A percentile compares a stretch with the other conserved stretches of the same genome.
Evolutionary conservation across 2,888 invertebrate species (phyloP).

Genomic region (Andricus curvator): DNA sequence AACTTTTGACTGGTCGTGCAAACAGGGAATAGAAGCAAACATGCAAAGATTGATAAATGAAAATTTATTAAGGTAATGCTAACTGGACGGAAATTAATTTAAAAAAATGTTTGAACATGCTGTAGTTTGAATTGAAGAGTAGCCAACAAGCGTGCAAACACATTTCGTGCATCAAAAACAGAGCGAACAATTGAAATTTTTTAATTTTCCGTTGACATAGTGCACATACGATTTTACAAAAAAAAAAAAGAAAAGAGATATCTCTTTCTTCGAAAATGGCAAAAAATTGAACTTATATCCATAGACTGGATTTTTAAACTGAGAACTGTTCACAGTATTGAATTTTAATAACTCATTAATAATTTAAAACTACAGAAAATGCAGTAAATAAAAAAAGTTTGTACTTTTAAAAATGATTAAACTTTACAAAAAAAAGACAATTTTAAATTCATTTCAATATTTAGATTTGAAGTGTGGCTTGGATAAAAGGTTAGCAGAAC

Average conservation of each 20-base stretch:
- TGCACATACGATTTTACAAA: conserved; percentile 60
- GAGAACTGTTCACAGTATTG: neutral
- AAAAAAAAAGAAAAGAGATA: conserved; percentile 36
- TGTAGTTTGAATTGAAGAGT: conserved; percentile 10
- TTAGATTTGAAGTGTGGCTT: neutral
- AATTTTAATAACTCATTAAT: neutral
- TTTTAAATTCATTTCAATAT: neutral
- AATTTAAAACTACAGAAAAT: neutral
- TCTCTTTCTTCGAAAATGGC: neutral
- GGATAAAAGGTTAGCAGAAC: conserved; percentile 29
- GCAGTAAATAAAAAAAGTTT: neutral
- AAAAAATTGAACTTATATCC: neutral
- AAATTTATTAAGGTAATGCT: neutral
- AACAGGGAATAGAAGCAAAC: neutral
- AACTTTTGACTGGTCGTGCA: neutral
- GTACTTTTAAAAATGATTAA: neutral
- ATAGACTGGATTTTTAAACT: neutral
- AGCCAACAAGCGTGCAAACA: conserved; percentile 45
- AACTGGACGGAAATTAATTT: conserved; percentile 13
- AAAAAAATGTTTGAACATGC: neutral
- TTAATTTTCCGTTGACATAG: conserved; percentile 60
- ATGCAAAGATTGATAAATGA: neutral
- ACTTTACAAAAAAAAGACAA: neutral
- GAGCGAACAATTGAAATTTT: conserved; percentile 6
- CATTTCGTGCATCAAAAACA: conserved; percentile 61